Conservation (phyloP, 2,797 vertebrate genomes). For the Chiloscyllium punctatum region DNA sequence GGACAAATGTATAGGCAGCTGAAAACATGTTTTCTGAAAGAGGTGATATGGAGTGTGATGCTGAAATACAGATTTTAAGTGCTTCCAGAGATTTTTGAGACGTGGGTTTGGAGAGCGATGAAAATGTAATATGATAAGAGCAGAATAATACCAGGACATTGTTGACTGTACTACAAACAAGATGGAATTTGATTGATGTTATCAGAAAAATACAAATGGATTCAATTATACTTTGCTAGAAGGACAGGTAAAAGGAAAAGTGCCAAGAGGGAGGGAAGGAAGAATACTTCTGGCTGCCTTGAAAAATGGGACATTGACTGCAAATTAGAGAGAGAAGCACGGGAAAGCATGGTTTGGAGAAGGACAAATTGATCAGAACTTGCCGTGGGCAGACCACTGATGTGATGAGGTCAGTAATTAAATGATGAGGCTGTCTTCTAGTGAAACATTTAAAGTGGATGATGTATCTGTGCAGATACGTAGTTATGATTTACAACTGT, state of each 20-base stretch:
- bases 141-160: neutral
- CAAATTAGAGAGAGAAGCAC: neutral
- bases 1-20: neutral
- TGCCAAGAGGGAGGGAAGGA: neutral
- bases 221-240: neutral
- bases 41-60: neutral
- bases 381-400: neutral
- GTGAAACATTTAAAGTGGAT: slow-evolving; percentile 14
- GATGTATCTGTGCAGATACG: neutral
- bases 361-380: neutral
- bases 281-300: neutral
- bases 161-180: neutral
- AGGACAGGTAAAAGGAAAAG: neutral
- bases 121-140: neutral
- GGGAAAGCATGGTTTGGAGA: neutral
- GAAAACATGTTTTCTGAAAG: neutral
- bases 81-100: neutral
- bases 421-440: neutral
- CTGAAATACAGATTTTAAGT: neutral
- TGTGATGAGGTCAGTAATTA: neutral
- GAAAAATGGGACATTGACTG: neutral
- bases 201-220: neutral
- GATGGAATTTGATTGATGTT: neutral
- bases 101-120: neutral
- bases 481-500: neutral